Percentiles rank a stretch among this genome's conserved stretches.
phyloP scores from a whole-genome alignment of 2,113 vertebrate species.

The Caranx ignobilis region DNA sequence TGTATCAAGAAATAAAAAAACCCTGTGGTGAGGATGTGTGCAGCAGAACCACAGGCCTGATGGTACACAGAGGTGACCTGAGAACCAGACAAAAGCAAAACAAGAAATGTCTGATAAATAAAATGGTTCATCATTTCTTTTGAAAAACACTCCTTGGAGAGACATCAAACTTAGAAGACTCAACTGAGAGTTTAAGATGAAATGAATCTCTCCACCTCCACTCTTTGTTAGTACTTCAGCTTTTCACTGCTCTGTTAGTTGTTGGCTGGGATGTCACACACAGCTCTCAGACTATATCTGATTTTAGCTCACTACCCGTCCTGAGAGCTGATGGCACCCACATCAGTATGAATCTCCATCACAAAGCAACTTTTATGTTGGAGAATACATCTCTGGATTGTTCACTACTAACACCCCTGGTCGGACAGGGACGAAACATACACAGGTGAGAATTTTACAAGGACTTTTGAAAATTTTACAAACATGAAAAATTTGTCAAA shows the following conservation, averaged over 20 bases:
- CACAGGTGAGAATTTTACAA: no score
- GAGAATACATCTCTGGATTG: background rate
- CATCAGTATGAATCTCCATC: conserved; percentile 50
- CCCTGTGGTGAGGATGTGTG: conserved; percentile 55
- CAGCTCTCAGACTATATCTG: conserved; percentile 43
- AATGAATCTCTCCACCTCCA: conserved; percentile 1
- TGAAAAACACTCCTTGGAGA: conserved; percentile 20
- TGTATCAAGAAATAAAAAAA: conserved; percentile 50
- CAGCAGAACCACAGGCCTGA: conserved; percentile 37
- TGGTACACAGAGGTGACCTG: conserved; percentile 36
- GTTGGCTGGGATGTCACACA: conserved; percentile 36
- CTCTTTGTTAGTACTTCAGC: background rate
- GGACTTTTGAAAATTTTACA: background rate
- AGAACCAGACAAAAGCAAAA: conserved; percentile 25
- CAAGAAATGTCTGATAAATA: conserved; percentile 20
- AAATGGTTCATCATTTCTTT: background rate
- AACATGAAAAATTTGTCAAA: background rate
- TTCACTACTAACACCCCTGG: conserved; percentile 9
- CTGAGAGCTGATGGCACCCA: conserved; percentile 27
- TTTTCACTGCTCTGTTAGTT: conserved; percentile 19
- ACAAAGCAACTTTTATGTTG: conserved; percentile 53
- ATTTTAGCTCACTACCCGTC: conserved; percentile 53
- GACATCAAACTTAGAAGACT: conserved; percentile 23
- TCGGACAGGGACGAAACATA: background rate
- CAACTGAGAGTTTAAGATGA: conserved; percentile 22